Evolutionary conservation across 1,140 invertebrate genomes (phyloP).

Genomic region (Phenacoccus solenopsis): DNA sequence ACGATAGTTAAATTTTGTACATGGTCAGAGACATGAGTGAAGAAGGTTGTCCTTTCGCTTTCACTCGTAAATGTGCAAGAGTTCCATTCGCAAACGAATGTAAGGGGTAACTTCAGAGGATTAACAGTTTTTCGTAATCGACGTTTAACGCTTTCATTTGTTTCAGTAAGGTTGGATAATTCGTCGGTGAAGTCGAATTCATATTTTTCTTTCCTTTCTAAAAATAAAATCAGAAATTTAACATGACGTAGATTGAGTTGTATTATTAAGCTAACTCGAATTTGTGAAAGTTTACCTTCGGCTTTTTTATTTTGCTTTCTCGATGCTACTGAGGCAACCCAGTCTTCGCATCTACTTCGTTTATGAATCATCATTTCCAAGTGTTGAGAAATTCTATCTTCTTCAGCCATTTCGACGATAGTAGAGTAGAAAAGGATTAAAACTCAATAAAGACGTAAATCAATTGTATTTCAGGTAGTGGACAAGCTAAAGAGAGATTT

Average conservation of each 20-base stretch:
- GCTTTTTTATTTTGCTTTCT: neutral
- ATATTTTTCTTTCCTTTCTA: neutral
- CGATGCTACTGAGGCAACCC: neutral
- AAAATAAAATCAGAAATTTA: neutral
- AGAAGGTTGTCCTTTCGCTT: neutral
- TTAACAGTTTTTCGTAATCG: neutral
- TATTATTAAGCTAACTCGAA: neutral
- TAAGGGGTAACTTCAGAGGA: neutral
- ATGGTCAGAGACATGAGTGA: neutral
- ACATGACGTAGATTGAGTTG: neutral
- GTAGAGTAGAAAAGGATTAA: too few species aligned
- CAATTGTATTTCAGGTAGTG: too few species aligned
- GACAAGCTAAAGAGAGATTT: too few species aligned
- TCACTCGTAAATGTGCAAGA: neutral
- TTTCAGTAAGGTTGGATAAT: neutral
- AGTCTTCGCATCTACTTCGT: conserved; percentile 7
- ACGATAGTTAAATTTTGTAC: neutral
- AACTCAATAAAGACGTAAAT: too few species aligned
- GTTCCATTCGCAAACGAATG: neutral
- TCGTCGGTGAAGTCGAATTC: neutral
- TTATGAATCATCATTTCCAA: conserved; percentile 14
- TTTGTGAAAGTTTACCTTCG: neutral
- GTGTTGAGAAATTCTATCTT: neutral
- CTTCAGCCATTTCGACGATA: neutral
- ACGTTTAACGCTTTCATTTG: neutral